Evolutionary conservation across 2,797 vertebrate species (phyloP), one percentile per base, ranked within the genome.

Genomic region (Pipistrellus pygmaeus): DNA sequence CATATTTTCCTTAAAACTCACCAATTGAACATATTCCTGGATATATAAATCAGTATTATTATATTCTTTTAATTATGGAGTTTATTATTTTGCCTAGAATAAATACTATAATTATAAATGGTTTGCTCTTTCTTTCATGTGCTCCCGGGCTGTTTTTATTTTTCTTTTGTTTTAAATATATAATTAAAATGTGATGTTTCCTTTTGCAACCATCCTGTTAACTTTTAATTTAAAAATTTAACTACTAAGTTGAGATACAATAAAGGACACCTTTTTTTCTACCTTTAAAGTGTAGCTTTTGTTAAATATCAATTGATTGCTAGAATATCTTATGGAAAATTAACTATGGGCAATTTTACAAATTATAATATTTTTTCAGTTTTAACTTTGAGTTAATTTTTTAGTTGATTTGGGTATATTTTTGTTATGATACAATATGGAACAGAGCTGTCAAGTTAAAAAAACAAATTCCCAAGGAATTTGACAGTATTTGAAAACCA

Each of bases 401-500:
- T 78, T 3, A 82, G 38, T 41, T 86, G 57, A 87, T 48, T 81
- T 83, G 57, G 77, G 38, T n/a, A 82, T 35, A 93, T 93, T 60
- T 88, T 83, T 38, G 68, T 81, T 64, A 32, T 53, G 18, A 84
- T 60, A 60, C 17, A 93, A 38, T 17, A 62, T 46, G 4, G 75
- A 92, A 93, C 25, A 77, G 15, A 78, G 5, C 11, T 73, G 60
- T 80, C 6, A 3, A 76, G 69, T 64, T 64, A 90, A 18, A 4
- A 18, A 5, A 95, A 57, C 18, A 38, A 69, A 93, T 96, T 94
- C 64, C 51, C 85, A 48, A 66, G 77, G 23, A 23, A 17, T 51
- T 53, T 77, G 8, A 91, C 75, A 73, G 84, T 78, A 92, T 88
- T 88, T 97, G 60, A 80, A 94, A 94, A 91, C 30, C 48, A 38